Base-by-base conservation (phyloP, 2,113 vertebrate genomes). In the Campylomormyrus numenius region DNA sequence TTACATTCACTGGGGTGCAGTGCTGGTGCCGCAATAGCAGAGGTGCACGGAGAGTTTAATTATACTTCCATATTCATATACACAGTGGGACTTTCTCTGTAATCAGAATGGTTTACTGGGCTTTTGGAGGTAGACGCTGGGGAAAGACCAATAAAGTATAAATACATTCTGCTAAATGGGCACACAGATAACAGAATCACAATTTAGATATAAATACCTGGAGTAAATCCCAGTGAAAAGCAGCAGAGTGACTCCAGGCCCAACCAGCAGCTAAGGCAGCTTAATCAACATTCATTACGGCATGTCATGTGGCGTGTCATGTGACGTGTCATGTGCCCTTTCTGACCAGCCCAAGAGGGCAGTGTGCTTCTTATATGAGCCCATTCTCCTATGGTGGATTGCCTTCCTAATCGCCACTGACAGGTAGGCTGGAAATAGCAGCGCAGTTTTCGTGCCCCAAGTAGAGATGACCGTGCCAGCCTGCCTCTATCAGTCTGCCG, bases 261-360 rank as follows among this genome's bases (percentile, higher is more conserved):
- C 62, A 70, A 27, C n/a, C 62, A 27, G 62, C n/a, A 70, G 62
- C 62, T 70, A 27, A 70, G n/a, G n/a, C 62, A 77, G 66, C n/a
- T 56, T 77, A 52, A n/a, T 77, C 49, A 6, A 52, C 45, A 91
- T 90, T 91, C 88, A 27, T n/a, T 27, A 15, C 62, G 49, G 94
- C 91, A 94, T 94, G 92, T 94, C 94, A 94, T 94, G 85, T 15
- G 39, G 83, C 15, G 8, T 48, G 39, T 45, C 94, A 94, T 94
- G 85, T 15, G 39, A 24, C 15, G 8, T 48, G 39, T 45, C 24
- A 95, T 92, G 96, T 93, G 96, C 94, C 95, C 45, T 58, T 77
- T 77, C 35, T 39, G 24, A 91, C 92, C 95, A 94, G 92, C 94
- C 92, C 94, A 95, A 95, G 95, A 96, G 95, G 93, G 92, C 91